Base-by-base conservation (phyloP, 2,113 vertebrate species). In the Scopus umbretta region DNA sequence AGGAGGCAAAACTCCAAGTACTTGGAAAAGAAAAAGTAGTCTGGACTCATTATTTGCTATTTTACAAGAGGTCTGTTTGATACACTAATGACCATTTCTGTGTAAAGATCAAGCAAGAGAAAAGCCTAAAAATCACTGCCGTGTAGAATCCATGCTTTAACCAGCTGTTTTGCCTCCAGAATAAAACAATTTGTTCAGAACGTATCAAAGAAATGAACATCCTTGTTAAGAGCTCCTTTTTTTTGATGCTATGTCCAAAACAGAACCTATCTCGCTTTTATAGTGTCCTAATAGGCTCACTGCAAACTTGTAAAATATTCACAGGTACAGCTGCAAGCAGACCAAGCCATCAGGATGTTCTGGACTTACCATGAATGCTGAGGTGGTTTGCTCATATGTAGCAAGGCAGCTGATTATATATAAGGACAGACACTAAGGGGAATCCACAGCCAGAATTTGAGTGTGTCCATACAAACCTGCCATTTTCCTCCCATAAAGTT, bases 171-270 rank as follows among this genome's bases (percentile, higher is more conserved):
- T 8, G 4, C 8, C 32, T 63, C 13, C 56, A 90, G 29, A 80
- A 75, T 2, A 52, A 17, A 92, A 86, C 16, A 86, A 38, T 6
- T 43, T 72, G 18, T 63, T 71, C 52, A 47, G 13, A 68, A 82
- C 0, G 0, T 38, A 34, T 26, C 13, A 36, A 91, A 85, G 29
- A 79, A 87, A 85, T n/a, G 0, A 53, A n/a, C 8, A 29, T 38
- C 22, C 49, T 66, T 47, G 9, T 86, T 62, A 88, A 61, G 13
- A 63, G 11, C 4, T 49, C 6, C 5, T 34, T 56, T 47, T 66
- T 89, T 82, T 65, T 25, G 1, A n/a, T 58, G 1, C 4, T n/a
- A 13, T 42, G 7, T 65, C 25, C 16, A 59, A 80, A 75, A 29
- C 11, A 68, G 34, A 61, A 45, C 2, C 2, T 38, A 25, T 61